phyloP scores from a whole-genome alignment of 2,113 vertebrate species.

The Orthonyx spaldingii region DNA sequence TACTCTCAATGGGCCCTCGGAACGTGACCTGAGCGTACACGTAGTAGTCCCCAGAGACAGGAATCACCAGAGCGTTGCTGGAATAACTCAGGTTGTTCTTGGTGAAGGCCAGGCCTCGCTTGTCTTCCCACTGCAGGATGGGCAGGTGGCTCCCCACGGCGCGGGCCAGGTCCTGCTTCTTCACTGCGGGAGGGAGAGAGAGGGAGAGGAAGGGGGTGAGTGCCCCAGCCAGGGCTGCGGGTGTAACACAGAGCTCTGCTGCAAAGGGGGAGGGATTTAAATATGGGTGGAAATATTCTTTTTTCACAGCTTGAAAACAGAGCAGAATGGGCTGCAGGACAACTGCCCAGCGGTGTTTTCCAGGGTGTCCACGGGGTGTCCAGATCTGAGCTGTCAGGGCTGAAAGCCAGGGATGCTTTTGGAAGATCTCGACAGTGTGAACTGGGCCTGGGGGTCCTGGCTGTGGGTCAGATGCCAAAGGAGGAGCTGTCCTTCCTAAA shows the following conservation, averaged over 20 bases:
- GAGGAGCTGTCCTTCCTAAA: background rate
- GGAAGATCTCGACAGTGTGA: background rate
- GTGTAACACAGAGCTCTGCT: rapidly evolving
- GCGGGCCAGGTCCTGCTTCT: constrained; percentile 38
- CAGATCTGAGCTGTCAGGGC: background rate
- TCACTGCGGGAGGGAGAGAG: constrained; percentile 38
- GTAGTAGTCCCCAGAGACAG: constrained; percentile 72
- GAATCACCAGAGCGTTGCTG: constrained; percentile 71
- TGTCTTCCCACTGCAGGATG: constrained; percentile 72
- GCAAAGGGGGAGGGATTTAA: background rate
- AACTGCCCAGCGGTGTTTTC: background rate
- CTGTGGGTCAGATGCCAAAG: background rate
- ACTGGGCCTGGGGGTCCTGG: background rate
- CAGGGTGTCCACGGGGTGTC: background rate
- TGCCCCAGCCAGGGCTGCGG: background rate
- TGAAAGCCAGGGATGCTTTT: background rate
- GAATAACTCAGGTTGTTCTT: constrained; percentile 73
- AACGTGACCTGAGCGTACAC: constrained; percentile 79
- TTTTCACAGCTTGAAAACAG: background rate
- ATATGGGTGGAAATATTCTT: background rate
- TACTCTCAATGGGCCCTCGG: constrained; percentile 18
- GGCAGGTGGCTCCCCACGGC: constrained; percentile 13
- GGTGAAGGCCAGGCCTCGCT: constrained; percentile 73
- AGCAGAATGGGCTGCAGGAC: background rate
- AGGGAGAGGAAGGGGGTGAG: background rate